Conservation (phyloP, 2,888 invertebrate genomes). For the Heliconius cydno region DNA sequence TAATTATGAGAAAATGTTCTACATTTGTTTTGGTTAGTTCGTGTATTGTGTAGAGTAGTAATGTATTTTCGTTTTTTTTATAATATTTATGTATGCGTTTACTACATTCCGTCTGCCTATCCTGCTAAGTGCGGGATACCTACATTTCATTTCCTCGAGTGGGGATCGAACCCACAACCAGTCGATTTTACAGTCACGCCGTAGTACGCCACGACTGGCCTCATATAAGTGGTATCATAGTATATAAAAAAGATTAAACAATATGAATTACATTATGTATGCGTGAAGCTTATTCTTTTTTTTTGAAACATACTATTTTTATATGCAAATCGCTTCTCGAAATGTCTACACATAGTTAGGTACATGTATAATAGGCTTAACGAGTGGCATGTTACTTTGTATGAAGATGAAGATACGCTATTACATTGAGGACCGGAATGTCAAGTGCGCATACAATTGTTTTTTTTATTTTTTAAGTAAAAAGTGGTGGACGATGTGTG, state of each 20-base stretch:
- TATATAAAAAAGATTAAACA: no score
- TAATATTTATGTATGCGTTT: no score
- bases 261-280: not conserved
- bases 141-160: no score
- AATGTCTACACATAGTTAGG: not conserved
- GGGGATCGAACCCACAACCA: no score
- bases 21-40: not conserved
- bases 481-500: no score
- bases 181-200: no score
- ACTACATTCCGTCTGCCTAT: no score
- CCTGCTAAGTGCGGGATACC: no score
- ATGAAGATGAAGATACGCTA: not conserved
- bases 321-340: slow-evolving; percentile 8
- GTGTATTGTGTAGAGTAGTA: not conserved
- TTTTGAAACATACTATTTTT: not conserved
- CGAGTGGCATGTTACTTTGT: not conserved
- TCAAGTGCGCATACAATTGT: not conserved
- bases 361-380: not conserved
- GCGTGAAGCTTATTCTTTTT: not conserved
- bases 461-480: no score
- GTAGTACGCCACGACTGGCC: no score
- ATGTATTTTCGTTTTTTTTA: no score
- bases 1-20: not conserved
- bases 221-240: no score
- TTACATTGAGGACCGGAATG: slow-evolving; percentile 5